Evolutionary conservation across 2,888 invertebrate species (phyloP), one percentile per base, ranked within the genome.

Genomic region (Seira musarum): DNA sequence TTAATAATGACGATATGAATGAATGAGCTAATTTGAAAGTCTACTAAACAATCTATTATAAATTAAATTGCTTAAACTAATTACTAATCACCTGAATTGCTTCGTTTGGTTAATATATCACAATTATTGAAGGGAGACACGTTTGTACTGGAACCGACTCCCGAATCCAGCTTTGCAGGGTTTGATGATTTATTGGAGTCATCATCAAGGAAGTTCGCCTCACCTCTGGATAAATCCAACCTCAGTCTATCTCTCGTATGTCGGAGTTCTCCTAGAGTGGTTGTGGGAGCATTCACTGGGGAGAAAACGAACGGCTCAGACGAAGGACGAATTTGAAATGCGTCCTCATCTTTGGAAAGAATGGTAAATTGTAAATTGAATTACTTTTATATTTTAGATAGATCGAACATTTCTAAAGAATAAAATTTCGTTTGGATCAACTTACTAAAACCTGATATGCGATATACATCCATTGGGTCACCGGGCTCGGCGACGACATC

Each of bases 171-270:
- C 60, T 82, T 82, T 8, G 72, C 49, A 71, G 78, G 82, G 70
- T 72, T 72, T 21, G 75, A 70, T 24, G 65, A 17, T 40, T 71
- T 75, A 19, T 21, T 69, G 1, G 64, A 21, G 13, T 83, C 84
- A 24, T 84, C 82, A 66, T 85, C 85, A 19, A 85, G 82, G 49
- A 84, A 67, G 19, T 82, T 83, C 19, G 85, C 83, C 74, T 85
- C 85, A 8, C 85, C 85, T 74, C 79, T 78, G 13, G 77, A 71
- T 64, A 94, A 89, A 88, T 94, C 93, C 10, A 94, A 90, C 88
- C 93, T 94, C 17, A 94, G 90, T 83, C 91, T 91, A 88, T 93
- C 93, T 80, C 93, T 89, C 3, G 94, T 94, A 88, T 94, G 94
- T 15, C 94, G 89, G 53, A 94, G 88, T 13, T 94, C 94, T 22